Evolutionary conservation across 2,113 vertebrate species (phyloP), one percentile per base, ranked within the genome.

Genomic region (Malurus elegans): DNA sequence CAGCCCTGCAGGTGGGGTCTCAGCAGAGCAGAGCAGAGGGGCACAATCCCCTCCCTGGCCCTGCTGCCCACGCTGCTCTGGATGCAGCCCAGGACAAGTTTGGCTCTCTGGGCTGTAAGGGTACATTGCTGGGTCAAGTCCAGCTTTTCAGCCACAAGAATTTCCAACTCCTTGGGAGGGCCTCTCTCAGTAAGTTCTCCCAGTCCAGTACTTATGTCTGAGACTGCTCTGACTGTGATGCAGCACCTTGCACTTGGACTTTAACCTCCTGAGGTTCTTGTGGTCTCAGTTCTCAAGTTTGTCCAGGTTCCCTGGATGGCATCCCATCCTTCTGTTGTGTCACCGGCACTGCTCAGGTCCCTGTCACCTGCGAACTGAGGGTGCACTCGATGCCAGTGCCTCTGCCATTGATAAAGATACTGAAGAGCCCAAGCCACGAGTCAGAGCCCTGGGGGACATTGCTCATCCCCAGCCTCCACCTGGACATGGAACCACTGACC

Each of bases 21-120:
- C n/a, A 74, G 0, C 47, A 74, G 12, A 47, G 40, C 74, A 48
- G n/a, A 58, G 51, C 42, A 64, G 50, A 48, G 18, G 23, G 8
- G 8, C 44, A 65, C 32, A 58, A 38, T 66, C 28, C 19, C 19
- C 14, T 20, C 2, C 25, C 31, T 20, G 2, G 3, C 62, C 23
- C 17, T 36, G 26, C 60, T 36, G 44, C 0, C 18, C 5, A 9
- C 5, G 0, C 6, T 44, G 36, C 10, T 34, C 0, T 73, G 28
- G 44, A 11, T 50, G 5, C 23, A 73, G 28, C 28, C 6, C 53
- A 53, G 51, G 32, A 51, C 16, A 36, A 0, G 0, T 51, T 8
- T 58, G 60, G 2, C 23, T 44, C 1, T 50, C 76, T 51, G 44
- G 36, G 12, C 28, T 81, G 23, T 1, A 1, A n/a, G 28, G 3